A percentile compares a stretch with the other conserved stretches of the same genome.
Conservation (phyloP, 2,113 vertebrate species). For the Craseonycteris thonglongyai region DNA sequence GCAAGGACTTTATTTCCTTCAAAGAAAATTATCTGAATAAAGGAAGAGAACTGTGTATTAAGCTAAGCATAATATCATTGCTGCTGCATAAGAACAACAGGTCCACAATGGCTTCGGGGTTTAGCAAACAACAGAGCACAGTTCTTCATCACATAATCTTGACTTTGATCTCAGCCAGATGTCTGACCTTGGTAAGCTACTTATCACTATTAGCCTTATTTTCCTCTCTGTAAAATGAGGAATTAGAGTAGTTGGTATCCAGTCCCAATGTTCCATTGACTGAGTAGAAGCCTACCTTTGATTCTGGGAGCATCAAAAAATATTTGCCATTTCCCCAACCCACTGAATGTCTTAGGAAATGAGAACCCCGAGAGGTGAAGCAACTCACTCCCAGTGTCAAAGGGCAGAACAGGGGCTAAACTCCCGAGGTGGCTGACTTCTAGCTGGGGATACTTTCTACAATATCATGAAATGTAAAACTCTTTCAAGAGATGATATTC, state of each 20-base stretch:
- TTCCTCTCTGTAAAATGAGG: slow-evolving; percentile 26
- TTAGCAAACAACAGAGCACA: not conserved
- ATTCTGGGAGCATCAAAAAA: not conserved
- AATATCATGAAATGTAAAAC: not conserved
- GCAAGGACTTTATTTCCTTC: slow-evolving; percentile 24
- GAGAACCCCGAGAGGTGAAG: not conserved
- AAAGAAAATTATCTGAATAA: slow-evolving; percentile 1
- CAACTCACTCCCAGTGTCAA: not conserved
- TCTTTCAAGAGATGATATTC: not conserved
- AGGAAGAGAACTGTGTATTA: slow-evolving; percentile 24
- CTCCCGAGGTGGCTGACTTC: not conserved
- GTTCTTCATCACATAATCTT: not conserved
- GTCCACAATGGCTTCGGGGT: not conserved
- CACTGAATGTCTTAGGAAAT: not conserved
- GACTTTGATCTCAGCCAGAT: slow-evolving; percentile 31
- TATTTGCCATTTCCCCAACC: not conserved
- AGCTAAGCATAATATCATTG: not conserved
- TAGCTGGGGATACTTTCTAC: not conserved
- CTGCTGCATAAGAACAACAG: not conserved
- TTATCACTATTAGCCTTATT: not conserved
- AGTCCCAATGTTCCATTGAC: not conserved
- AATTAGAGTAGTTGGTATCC: not conserved
- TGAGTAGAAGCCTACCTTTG: not conserved
- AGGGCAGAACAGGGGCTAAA: not conserved
- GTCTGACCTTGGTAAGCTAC: not conserved